A percentile compares a stretch with the other conserved stretches of the same genome.
Evolutionary conservation across 1,140 invertebrate genomes (phyloP).

Genomic region (Listronotus oregonensis): DNA sequence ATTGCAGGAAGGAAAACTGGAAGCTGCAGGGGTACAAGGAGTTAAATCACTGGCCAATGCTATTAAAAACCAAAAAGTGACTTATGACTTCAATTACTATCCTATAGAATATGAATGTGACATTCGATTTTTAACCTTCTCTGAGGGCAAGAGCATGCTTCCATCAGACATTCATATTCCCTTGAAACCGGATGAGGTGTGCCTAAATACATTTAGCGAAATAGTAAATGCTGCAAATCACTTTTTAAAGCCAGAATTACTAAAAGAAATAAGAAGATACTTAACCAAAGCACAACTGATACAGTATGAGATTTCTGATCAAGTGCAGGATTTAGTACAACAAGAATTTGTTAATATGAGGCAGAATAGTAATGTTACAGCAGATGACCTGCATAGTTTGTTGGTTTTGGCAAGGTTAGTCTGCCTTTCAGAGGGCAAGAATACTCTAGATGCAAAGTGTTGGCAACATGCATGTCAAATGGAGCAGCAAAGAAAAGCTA

Average conservation of each 20-base stretch:
- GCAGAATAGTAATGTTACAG: constrained; percentile 61
- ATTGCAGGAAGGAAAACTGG: constrained; percentile 75
- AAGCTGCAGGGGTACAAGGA: constrained; percentile 68
- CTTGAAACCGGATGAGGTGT: constrained; percentile 61
- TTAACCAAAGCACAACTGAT: constrained; percentile 66
- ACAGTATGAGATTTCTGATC: constrained; percentile 70
- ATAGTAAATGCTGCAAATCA: constrained; percentile 69
- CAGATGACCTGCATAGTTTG: constrained; percentile 77
- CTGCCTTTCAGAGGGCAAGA: constrained; percentile 70
- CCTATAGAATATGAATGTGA: constrained; percentile 80
- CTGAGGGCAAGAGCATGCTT: constrained; percentile 84
- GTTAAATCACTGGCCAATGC: constrained; percentile 71
- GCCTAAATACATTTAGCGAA: constrained; percentile 60
- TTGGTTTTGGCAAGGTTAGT: constrained; percentile 76
- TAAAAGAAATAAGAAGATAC: constrained; percentile 73
- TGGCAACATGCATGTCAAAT: constrained; percentile 76
- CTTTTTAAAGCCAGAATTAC: constrained; percentile 70
- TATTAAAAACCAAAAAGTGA: constrained; percentile 78
- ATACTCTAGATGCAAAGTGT: constrained; percentile 64
- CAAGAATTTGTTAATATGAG: constrained; percentile 81
- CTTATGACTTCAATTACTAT: constrained; percentile 89
- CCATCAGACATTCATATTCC: constrained; percentile 68
- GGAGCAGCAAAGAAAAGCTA: constrained; percentile 66
- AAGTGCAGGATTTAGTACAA: constrained; percentile 75
- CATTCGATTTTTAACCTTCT: constrained; percentile 80